Percentiles rank a stretch among this genome's conserved stretches.
Conservation (phyloP, 23 tunicate genomes). For the Trididemnum nubilum region DNA sequence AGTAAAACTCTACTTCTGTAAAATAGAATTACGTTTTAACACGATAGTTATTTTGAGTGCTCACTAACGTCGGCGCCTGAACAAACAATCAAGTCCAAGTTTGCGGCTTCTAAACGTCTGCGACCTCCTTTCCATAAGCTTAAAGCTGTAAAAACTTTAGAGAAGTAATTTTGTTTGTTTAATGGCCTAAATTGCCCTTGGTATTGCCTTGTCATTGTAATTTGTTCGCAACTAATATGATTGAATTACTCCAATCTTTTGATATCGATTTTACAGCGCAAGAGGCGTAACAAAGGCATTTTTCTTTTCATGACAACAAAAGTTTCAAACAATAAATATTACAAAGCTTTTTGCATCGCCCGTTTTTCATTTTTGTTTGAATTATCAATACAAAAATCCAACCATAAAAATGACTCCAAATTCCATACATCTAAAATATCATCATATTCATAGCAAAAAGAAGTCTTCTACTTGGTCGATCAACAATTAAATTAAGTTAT, state of each 20-base stretch:
- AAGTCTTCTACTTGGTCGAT: no score
- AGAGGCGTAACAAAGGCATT: constrained; percentile 14
- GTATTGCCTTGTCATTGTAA: constrained; percentile 1
- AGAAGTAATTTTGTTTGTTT: background rate
- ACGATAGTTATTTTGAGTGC: no score
- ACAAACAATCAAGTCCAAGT: constrained; percentile 6
- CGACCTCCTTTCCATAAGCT: background rate
- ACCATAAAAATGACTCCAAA: no score
- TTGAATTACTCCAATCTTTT: background rate
- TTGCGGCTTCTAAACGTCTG: background rate
- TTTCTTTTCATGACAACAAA: background rate
- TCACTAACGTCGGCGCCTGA: no score
- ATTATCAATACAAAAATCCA: no score
- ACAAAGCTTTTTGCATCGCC: constrained; percentile 12
- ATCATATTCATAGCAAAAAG: no score
- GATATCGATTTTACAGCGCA: background rate
- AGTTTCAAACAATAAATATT: background rate
- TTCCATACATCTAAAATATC: no score
- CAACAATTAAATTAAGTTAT: no score
- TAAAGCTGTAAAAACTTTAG: background rate
- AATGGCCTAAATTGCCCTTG: background rate
- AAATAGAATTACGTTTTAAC: no score
- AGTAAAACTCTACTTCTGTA: no score
- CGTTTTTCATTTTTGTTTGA: no score
- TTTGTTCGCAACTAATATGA: background rate